Evolutionary conservation across 2,888 invertebrate genomes (phyloP), one percentile per base, ranked within the genome.

Genomic region (Xiphydria camelus): DNA sequence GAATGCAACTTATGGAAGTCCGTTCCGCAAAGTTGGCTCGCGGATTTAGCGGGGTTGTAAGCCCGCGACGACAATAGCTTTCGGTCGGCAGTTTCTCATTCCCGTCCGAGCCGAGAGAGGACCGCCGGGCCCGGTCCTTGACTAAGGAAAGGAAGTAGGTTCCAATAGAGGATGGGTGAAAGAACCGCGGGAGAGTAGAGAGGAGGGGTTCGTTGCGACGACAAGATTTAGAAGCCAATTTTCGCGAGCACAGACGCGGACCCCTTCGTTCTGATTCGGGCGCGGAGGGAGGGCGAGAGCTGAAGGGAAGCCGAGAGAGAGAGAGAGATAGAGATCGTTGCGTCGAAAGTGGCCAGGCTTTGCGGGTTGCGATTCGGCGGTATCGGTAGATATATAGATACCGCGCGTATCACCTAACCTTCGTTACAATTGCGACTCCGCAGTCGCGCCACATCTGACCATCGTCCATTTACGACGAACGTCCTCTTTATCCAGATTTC

Each of bases 191-290:
- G 53, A 5, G 19, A 44, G 43, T 23, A 26, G 29, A 15, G 53
- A 56, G 54, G 49, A 52, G 49, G 59, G 51, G 49, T 53, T 66
- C 66, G 59, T 70, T 70, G 62, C 62, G 58, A 58, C 57, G 60
- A 53, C 63, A 68, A 70, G 70, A 70, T 70, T 70, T 70, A 70
- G 70, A 70, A 70, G 70, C 68, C 70, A 70, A 70, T 70, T 70
- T 70, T 68, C 68, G 62, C 66, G 56, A 64, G 66, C 68, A 70
- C 68, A 66, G 68, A 64, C 64, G 66, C 57, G 61, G 57, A 62
- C 62, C 58, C 46, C 37, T 49, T 42, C 48, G 48, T 52, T 49
- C 49, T 33, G 32, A 45, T 43, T 41, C 45, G 47, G n/a, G n/a
- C n/a, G n/a, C n/a, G n/a, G n/a, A n/a, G n/a, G n/a, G n/a, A n/a